Base-by-base conservation (phyloP, 2,797 vertebrate species). In the Pagetopsis macropterus region DNA sequence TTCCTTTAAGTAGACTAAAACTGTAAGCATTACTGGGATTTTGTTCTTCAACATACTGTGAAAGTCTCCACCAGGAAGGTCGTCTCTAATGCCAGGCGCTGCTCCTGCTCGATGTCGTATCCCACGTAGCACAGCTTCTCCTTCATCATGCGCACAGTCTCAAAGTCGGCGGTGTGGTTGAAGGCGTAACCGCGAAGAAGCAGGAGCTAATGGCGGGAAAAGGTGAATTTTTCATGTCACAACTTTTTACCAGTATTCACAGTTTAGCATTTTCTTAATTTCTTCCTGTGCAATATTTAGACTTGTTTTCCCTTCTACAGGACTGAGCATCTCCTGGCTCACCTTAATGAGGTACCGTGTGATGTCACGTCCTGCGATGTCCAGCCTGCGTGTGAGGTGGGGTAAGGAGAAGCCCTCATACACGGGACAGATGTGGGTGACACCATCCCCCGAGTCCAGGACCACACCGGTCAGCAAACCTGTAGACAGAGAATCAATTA, bases 101-200 rank as follows among this genome's bases (percentile, higher is more conserved):
- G 94, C 78, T 96, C 95, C 79, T 95, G 95, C 21, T 96, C 95
- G 1, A 96, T 93, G 91, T 96, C 94, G 91, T 96, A 96, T 15
- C 92, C 95, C n/a, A 96, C 95, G 7, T 95, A 96, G 75, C 95
- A 96, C 44, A 95, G 83, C 52, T 94, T 92, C 91, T 96, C 95
- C 91, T 96, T 96, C 84, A 96, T 16, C 92, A 96, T 93, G 0
- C 94, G 89, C 72, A 96, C 95, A 0, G 95, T 96, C 90, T 96
- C 95, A 59, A 96, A 96, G 92, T 96, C 95, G 0, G 95, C 95
- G 0, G 95, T 78, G 84, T 96, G 95, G 90, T 96, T 96, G 88
- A 96, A 96, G 83, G 91, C 94, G 5, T 96, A 96, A 4, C 95
- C 95, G 0, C 95, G 90, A 54, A 96, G 86, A 27, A 96, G 81